Evolutionary conservation across 2,113 vertebrate species (phyloP), one percentile per base, ranked within the genome.

Genomic region (Amblyornis subalaris): DNA sequence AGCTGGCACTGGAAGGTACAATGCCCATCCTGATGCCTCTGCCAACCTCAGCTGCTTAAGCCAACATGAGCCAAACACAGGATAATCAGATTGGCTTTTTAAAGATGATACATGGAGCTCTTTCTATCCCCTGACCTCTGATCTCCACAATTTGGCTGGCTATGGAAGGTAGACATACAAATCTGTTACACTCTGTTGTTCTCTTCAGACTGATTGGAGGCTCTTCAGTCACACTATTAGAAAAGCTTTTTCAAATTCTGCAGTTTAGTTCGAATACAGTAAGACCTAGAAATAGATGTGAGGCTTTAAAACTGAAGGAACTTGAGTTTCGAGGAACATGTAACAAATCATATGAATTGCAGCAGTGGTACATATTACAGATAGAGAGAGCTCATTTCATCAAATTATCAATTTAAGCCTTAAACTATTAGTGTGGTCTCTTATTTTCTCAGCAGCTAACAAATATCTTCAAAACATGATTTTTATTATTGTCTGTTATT

Each of bases 31-130:
- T 73, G 25, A 61, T 21, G 23, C 10, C 80, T 38, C 70, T 94
- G 89, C 70, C 69, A 53, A 2, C 8, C 16, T 40, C 73, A 84
- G 73, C 35, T 93, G 54, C 62, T 65, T 60, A 83, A 92, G 47
- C 19, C 57, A 75, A 36, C 12, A 0, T 6, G 5, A 92, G 53
- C 58, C 58, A 57, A 89, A 23, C 62, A 54, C 65, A 77, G 57
- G 51, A 73, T 31, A n/a, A 67, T 21, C 80, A 64, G 8, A 24
- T n/a, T 45, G 35, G 44, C 47, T 61, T 66, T 40, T 54, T 12
- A 60, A 92, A 64, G 88, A 48, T 0, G 7, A 33, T 4, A 19
- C 0, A 0, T 10, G 28, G 14, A 72, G 38, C 42, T 26, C 48
- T 61, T 38, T 76, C 42, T 50, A 28, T 71, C 31, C 44, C 90